Evolutionary conservation across 64 coral and sea anemone genomes (phyloP), one percentile per base, ranked within the genome.

Genomic region (Porites australiensis): DNA sequence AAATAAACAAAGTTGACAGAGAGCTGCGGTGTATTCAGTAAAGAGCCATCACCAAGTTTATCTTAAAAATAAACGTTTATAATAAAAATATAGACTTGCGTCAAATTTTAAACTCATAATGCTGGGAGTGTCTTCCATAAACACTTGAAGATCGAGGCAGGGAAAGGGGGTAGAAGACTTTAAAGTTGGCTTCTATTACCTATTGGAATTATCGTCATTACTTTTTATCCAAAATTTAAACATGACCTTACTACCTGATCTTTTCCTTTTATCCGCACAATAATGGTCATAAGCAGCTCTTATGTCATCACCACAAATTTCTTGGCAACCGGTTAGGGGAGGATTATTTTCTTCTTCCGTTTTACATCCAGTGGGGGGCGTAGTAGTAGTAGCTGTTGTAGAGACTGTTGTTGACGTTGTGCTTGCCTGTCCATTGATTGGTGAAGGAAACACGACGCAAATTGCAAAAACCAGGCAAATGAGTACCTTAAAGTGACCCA

Each of bases 401-500:
- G 45, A 48, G 60, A 14, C 7, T 8, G 59, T 48, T 58, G 2
- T 5, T 21, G 0, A 13, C 13, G 72, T 48, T 4, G 74, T 50
- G 27, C 27, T 37, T 8, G 21, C 47, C 64, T 82, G 58, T 82
- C 79, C 79, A 11, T 82, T 64, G 13, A 82, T 37, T 5, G 21
- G 46, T 8, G 45, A 68, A 48, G 63, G 63, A 5, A 48, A 51
- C 16, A 52, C n/a, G 16, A 65, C 3, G 46, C 19, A 67, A 44
- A 84, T n/a, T 64, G 62, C 63, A 84, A 84, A 15, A 46, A 76
- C 18, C 18, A 67, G 45, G 8, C 3, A 6, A 9, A 47, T 13
- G 16, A 81, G 10, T 61, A 43, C 58, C 63, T 27, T 63, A 9
- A 51, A 68, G 16, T 68, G 62, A 84, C 64, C 81, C 81, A 84